Evolutionary conservation across 2,113 vertebrate species (phyloP), one percentile per base, ranked within the genome.

Genomic region (Phycodurus eques): DNA sequence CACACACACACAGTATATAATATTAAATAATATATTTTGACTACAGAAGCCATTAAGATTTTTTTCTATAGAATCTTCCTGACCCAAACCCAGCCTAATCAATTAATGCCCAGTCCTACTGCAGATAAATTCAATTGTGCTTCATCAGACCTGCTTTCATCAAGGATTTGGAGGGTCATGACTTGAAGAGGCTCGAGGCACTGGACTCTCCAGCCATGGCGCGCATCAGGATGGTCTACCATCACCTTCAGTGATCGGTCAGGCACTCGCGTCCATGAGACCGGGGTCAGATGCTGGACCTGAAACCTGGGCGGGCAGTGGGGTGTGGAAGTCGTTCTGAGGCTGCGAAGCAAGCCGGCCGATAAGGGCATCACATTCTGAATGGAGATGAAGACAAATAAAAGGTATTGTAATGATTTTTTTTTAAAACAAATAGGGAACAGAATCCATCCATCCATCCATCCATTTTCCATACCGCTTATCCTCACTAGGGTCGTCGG

Each of bases 351-450:
- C 70, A 97, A 83, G 9, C 95, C 97, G 39, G 97, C 95, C 8
- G 96, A 98, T 44, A 98, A 87, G 0, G 97, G 96, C 95, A 98
- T 94, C 72, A 93, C 95, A 51, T 97, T 96, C 97, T 99, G 44
- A 14, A n/a, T 17, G 64, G 43, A 15, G 2, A 15, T 22, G 7
- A 27, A 47, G 13, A 47, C 20, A 66, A 46, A 61, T 35, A 35
- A 61, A 61, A 35, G 2, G 22, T 33, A 60, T 33, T 60, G 27
- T 14, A 33, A 59, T n/a, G 19, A 20, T n/a, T n/a, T n/a, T n/a
- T n/a, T n/a, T 8, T 8, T 20, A 53, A 20, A 54, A 39, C 4
- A 2, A 39, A 39, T 39, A 39, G 4, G 6, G 35, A 39, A 39
- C 35, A 39, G 35, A 39, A 39, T 39, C 35, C 35, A 39, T 39